A percentile compares a stretch with the other conserved stretches of the same genome.
phyloP scores from a whole-genome alignment of 2,113 vertebrate genomes.

The Cephalopholis sonnerati region DNA sequence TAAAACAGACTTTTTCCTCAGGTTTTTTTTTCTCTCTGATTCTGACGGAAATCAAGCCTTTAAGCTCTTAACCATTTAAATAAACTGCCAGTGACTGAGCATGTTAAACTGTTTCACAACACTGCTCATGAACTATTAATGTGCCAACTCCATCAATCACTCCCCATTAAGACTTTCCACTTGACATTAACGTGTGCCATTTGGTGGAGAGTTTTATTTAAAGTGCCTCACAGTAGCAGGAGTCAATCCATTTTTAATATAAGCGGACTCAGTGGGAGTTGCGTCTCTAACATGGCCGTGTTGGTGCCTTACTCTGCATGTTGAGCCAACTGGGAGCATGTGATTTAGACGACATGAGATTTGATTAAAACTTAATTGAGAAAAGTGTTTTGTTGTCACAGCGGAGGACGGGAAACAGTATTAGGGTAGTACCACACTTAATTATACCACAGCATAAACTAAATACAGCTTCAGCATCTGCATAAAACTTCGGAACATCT shows the following conservation, averaged over 20 bases:
- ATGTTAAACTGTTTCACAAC: conserved; percentile 51
- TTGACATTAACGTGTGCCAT: conserved; percentile 44
- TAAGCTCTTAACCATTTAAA: conserved; percentile 14
- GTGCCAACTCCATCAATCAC: conserved; percentile 58
- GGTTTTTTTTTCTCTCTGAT: not conserved
- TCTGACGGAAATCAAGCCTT: conserved; percentile 2
- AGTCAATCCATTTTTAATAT: conserved; percentile 63
- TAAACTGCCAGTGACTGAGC: conserved; percentile 28
- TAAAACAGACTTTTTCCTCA: not conserved
- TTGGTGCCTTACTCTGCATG: conserved; percentile 7
- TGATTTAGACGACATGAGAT: conserved; percentile 50
- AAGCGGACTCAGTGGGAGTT: conserved; percentile 2
- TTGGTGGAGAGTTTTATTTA: conserved; percentile 40
- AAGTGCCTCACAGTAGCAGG: conserved; percentile 47
- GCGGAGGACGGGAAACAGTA: conserved; percentile 12
- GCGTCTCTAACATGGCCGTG: conserved; percentile 17
- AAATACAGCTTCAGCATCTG: not conserved
- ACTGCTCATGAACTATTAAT: conserved; percentile 57
- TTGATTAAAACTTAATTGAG: conserved; percentile 54
- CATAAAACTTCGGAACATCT: conserved; percentile 12
- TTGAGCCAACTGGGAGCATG: conserved; percentile 18
- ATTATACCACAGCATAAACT: conserved; percentile 8
- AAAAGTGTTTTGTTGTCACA: conserved; percentile 32
- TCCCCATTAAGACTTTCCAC: conserved; percentile 48
- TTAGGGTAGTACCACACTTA: conserved; percentile 9